A percentile compares a stretch with the other conserved stretches of the same genome.
Conservation (phyloP, 2,888 invertebrate genomes). For the Hemaris fuciformis region DNA sequence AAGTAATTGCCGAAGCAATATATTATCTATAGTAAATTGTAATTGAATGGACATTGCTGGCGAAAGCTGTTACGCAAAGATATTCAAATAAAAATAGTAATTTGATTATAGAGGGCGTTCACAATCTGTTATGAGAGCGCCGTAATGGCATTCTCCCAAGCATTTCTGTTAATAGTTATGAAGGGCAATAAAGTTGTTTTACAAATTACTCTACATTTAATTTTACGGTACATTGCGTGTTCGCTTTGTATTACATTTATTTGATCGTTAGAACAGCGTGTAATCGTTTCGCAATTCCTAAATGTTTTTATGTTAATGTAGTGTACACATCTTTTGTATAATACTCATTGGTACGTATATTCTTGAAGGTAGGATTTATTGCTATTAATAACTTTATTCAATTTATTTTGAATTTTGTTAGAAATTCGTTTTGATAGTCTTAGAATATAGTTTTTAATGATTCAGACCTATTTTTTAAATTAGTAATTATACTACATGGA, state of each 20-base stretch:
- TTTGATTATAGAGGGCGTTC: slow-evolving; percentile 14
- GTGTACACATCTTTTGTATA: not conserved
- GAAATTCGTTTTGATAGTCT: too few relatives aligned
- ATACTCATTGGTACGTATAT: not conserved
- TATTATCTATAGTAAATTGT: not conserved
- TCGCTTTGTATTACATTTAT: not conserved
- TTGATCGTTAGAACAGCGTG: not conserved
- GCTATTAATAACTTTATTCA: not conserved
- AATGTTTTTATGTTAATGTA: not conserved
- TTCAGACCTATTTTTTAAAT: too few relatives aligned
- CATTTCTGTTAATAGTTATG: slow-evolving; percentile 19
- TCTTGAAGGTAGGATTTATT: not conserved
- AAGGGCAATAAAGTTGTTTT: slow-evolving; percentile 22
- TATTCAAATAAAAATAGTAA: slow-evolving; percentile 17
- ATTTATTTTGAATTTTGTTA: not conserved
- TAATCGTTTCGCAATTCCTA: not conserved
- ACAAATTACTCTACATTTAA: slow-evolving; percentile 19
- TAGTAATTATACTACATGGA: too few relatives aligned
- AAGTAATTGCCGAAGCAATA: not conserved
- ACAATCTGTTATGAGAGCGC: slow-evolving; percentile 17
- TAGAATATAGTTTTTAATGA: too few relatives aligned
- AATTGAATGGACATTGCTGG: not conserved
- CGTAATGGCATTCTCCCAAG: slow-evolving; percentile 16
- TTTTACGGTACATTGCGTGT: slow-evolving; percentile 12
- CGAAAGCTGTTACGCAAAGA: not conserved